A percentile compares a stretch with the other conserved stretches of the same genome.
phyloP scores from a whole-genome alignment of 2,888 invertebrate genomes.

The Panzeria rudis region DNA sequence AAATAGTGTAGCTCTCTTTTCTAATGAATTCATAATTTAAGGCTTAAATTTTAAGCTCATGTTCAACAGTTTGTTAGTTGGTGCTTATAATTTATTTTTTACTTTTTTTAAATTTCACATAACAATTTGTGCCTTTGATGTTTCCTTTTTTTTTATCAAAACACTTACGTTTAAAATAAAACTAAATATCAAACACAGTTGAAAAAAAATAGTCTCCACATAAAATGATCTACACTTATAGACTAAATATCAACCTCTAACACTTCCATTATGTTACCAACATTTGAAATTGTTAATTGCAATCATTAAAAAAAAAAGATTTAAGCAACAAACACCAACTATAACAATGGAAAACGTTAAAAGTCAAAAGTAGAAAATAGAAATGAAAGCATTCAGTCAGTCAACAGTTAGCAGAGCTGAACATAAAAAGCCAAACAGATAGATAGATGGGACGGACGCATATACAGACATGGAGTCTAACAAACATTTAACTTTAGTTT shows the following conservation, averaged over 20 bases:
- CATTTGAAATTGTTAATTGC: slow-evolving; percentile 37
- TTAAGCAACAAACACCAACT: slow-evolving; percentile 24
- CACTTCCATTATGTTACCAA: slow-evolving; percentile 34
- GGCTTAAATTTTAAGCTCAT: neutral
- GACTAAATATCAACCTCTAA: slow-evolving; percentile 36
- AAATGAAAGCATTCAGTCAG: slow-evolving; percentile 51
- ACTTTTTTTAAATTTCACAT: neutral
- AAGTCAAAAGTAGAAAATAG: slow-evolving; percentile 51
- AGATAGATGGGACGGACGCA: too few species aligned
- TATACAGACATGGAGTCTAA: neutral
- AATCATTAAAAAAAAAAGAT: slow-evolving; percentile 26
- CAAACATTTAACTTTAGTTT: neutral
- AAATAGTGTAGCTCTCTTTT: neutral
- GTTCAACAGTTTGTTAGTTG: neutral
- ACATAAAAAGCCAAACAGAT: slow-evolving; percentile 35
- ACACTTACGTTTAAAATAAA: slow-evolving; percentile 9
- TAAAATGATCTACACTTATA: neutral
- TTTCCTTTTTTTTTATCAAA: slow-evolving; percentile 22
- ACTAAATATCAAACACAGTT: neutral
- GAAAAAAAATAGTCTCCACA: neutral
- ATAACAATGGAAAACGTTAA: slow-evolving; percentile 3
- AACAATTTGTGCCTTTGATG: slow-evolving; percentile 2
- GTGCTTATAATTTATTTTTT: neutral
- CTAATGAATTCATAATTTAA: slow-evolving; percentile 23
- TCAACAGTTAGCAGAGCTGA: slow-evolving; percentile 50